Evolutionary conservation across 2,888 invertebrate genomes (phyloP), one percentile per base, ranked within the genome.

Genomic region (Drosophila colorata): DNA sequence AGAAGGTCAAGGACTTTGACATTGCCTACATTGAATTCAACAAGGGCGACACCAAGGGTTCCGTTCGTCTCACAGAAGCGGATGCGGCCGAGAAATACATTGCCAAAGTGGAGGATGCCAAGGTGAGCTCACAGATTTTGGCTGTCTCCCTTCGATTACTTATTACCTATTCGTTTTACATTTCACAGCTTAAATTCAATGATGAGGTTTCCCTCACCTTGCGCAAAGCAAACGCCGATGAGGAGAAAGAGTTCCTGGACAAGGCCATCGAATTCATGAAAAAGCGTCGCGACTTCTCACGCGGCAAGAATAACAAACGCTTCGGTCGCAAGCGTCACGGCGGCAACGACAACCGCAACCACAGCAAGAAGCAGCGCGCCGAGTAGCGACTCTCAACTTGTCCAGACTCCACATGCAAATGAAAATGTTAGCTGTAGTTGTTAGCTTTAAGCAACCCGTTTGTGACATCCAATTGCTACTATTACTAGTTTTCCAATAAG

Each of bases 11-110:
- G n/a, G 87, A 87, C 20, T 88, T 80, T 37, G 90, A 95, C 37
- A 93, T 96, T 47, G 95, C 95, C 0, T 98, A 94, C 90, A 94
- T 97, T 69, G 96, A 97, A 89, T 97, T 95, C 90, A 95, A 94
- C 77, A 94, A 94, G 53, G 97, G 96, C 0, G 95, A 96, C 74
- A 92, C 93, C 4, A 94, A 95, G 80, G 97, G 96, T 1, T 95
- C 95, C 92, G 93, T 96, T 16, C 94, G 97, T 41, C 93, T 97
- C 53, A 91, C 94, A 3, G 95, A 94, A 67, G 96, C 96, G 86
- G 94, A 96, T 89, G 92, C 94, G 7, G 97, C 96, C 0, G 94
- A 94, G 69, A 93, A 94, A 56, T 91, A 96, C 55, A 86, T 94
- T 16, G 94, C 94, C 44, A 95, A 95, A 89, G 91, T 96, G 48